Conservation (phyloP, 1,140 invertebrate genomes). For the Mesaphorura yosii region DNA sequence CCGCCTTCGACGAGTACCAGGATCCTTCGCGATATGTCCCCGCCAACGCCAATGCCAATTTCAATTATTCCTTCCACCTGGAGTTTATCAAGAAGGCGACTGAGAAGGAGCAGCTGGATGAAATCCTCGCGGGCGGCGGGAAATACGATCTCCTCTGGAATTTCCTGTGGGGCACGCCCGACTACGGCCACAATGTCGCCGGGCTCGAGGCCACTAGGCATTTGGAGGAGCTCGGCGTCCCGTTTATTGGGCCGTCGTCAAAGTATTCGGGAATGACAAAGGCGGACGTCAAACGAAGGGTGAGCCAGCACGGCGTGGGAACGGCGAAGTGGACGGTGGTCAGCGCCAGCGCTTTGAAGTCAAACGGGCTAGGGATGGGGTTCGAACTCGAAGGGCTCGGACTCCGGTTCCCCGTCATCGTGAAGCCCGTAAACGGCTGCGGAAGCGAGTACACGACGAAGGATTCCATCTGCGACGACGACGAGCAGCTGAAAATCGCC, state of each 20-base stretch:
- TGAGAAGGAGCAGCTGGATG: background rate
- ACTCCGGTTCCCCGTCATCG: background rate
- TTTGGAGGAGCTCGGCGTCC: background rate
- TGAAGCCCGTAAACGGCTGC: background rate
- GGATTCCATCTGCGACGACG: background rate
- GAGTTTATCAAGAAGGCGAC: background rate
- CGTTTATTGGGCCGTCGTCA: background rate
- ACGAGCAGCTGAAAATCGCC: background rate
- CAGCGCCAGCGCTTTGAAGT: background rate
- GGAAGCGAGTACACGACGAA: background rate
- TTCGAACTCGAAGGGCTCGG: background rate
- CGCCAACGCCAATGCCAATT: background rate
- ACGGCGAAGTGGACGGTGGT: background rate
- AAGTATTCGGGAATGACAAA: background rate
- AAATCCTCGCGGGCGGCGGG: background rate
- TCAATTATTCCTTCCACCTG: too few relatives aligned
- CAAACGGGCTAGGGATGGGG: background rate
- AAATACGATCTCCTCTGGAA: conserved; percentile 1
- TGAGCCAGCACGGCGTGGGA: background rate
- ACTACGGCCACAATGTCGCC: background rate
- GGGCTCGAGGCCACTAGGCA: conserved; percentile 2
- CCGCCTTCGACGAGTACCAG: background rate
- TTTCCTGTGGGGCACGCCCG: background rate
- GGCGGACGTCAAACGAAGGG: background rate
- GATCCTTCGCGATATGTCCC: background rate